Evolutionary conservation across 2,113 vertebrate genomes (phyloP).

Genomic region (Forbesichthys agassizii): DNA sequence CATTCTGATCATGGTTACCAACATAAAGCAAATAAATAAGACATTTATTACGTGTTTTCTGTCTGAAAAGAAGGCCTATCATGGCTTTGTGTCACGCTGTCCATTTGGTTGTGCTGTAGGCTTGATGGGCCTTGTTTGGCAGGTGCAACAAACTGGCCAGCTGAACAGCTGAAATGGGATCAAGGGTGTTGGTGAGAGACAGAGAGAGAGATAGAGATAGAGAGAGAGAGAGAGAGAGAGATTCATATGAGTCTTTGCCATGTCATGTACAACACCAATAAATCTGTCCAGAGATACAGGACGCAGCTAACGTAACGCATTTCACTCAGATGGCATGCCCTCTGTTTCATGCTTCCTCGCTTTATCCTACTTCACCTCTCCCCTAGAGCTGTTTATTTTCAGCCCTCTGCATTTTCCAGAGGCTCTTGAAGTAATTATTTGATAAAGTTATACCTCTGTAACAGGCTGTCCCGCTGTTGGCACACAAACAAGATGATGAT

Average conservation of each 20-base stretch:
- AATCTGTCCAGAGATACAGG: slow-evolving; percentile 64
- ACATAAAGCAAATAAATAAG: too few relatives aligned
- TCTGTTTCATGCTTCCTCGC: slow-evolving; percentile 12
- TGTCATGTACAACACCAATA: slow-evolving; percentile 80
- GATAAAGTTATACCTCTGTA: slow-evolving; percentile 74
- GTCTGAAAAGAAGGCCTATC: too few relatives aligned
- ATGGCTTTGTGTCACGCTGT: background rate
- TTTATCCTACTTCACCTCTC: slow-evolving; percentile 19
- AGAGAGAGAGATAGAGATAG: background rate
- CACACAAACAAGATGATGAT: slow-evolving; percentile 63
- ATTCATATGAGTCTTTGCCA: slow-evolving; percentile 74
- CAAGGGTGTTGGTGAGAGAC: background rate
- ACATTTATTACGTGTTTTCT: too few relatives aligned
- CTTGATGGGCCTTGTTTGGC: slow-evolving; percentile 46
- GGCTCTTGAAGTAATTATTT: slow-evolving; percentile 72
- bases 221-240: slow-evolving; percentile 17
- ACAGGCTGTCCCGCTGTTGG: slow-evolving; percentile 58
- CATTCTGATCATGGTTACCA: too few relatives aligned
- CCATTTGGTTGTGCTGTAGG: slow-evolving; percentile 30
- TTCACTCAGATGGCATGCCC: slow-evolving; percentile 47
- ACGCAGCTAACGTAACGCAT: slow-evolving; percentile 37
- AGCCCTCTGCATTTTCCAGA: slow-evolving; percentile 61
- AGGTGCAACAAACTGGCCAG: slow-evolving; percentile 58
- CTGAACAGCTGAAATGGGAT: slow-evolving; percentile 76
- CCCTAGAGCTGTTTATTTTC: slow-evolving; percentile 72